Percentiles rank a stretch among this genome's conserved stretches.
phyloP scores from a whole-genome alignment of 2,113 vertebrate species.

The Gymnobelideus leadbeateri region DNA sequence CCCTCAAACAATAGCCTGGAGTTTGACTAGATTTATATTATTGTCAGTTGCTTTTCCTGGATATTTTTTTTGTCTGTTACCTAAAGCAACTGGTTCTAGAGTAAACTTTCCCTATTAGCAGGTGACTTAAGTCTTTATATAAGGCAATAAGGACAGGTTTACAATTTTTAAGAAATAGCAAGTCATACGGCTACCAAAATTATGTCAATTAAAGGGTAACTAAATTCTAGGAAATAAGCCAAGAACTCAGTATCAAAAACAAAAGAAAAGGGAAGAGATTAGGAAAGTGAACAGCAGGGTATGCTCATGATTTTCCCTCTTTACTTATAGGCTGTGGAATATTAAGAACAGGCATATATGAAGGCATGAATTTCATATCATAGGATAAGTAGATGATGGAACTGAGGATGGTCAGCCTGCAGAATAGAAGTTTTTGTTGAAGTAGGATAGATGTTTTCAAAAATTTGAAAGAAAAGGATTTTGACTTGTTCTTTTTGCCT shows the following conservation, averaged over 20 bases:
- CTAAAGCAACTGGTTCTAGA: background rate
- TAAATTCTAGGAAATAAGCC: background rate
- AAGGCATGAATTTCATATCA: background rate
- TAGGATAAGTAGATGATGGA: background rate
- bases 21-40: background rate
- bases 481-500: background rate
- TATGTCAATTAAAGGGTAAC: background rate
- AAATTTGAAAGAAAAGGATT: background rate
- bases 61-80: background rate
- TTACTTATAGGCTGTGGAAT: background rate
- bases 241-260: background rate
- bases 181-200: background rate
- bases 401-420: background rate
- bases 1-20: background rate
- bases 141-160: background rate
- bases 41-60: background rate
- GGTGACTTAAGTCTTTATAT: background rate
- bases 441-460: background rate
- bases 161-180: background rate
- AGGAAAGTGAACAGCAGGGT: background rate
- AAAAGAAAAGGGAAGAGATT: background rate
- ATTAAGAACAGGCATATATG: background rate
- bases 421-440: background rate
- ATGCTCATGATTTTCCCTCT: background rate
- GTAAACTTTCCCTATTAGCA: background rate